These are phyloP conservation scores for Sycon ciliatum DNA, from an alignment of 37 sponge, comb jelly and placozoan genomes.

Conservation along the genomic window DNA sequence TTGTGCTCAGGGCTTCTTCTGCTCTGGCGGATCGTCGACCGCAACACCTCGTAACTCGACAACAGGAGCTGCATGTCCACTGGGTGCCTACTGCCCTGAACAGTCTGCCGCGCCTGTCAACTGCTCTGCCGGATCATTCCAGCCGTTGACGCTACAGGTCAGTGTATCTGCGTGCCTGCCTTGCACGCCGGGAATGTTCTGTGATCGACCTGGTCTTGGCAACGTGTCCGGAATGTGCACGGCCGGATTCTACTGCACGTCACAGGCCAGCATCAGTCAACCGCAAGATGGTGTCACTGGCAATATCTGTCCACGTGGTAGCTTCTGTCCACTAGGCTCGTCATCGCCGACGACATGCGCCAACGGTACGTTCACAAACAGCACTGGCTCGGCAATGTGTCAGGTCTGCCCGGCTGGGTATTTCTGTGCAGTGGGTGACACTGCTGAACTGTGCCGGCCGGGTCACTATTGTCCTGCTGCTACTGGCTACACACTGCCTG, in stretches of 20 bases:
- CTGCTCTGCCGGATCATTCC: constrained; percentile 18
- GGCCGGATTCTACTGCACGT: constrained; percentile 23
- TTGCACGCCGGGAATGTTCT: not conserved
- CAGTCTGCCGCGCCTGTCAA: constrained; percentile 13
- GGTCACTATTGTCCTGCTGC: constrained; percentile 39
- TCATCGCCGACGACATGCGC: not conserved
- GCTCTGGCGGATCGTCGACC: constrained; percentile 1
- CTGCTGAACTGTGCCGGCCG: not conserved
- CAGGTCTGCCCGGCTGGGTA: constrained; percentile 12
- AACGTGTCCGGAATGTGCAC: constrained; percentile 19
- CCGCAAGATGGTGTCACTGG: constrained; percentile 29
- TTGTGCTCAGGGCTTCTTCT: constrained; percentile 24
- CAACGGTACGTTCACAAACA: constrained; percentile 23
- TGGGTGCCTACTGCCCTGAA: constrained; percentile 30
- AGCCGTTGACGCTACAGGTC: not conserved
- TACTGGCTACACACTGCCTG: not conserved
- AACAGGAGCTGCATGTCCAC: constrained; percentile 27
- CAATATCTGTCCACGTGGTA: constrained; percentile 23
- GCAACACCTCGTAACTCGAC: constrained; percentile 13
- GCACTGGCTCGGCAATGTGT: constrained; percentile 23
- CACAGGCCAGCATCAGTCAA: not conserved
- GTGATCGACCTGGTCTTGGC: not conserved
- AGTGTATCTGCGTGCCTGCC: not conserved
- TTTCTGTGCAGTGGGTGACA: constrained; percentile 17
- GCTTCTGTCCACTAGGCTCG: constrained; percentile 22